These are phyloP conservation scores for Meandrusa payeni DNA, from an alignment of 2,888 invertebrate species.

Conservation along the genomic window DNA sequence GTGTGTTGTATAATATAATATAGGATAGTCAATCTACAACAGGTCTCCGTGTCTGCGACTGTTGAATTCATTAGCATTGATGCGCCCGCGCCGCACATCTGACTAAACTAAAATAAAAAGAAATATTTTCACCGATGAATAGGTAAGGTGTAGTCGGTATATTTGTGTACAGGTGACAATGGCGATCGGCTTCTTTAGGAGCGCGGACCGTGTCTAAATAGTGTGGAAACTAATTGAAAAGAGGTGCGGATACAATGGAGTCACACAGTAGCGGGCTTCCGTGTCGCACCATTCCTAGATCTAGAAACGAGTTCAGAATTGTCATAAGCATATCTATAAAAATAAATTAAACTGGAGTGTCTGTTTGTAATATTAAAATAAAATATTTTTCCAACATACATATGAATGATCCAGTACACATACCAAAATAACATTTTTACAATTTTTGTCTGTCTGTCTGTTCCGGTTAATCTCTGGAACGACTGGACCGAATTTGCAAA, in stretches of 20 bases:
- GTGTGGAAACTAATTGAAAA: slow-evolving; percentile 63
- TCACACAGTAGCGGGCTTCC: slow-evolving; percentile 76
- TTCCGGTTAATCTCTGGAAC: too few relatives aligned
- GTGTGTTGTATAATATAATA: too few relatives aligned
- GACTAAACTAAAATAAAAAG: slow-evolving; percentile 24
- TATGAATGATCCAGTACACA: too few relatives aligned
- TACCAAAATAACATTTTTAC: too few relatives aligned
- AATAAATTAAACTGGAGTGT: too few relatives aligned
- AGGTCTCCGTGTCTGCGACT: background rate
- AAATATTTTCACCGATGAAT: slow-evolving; percentile 23
- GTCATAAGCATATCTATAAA: slow-evolving; percentile 4
- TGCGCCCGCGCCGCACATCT: slow-evolving; percentile 13
- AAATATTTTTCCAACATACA: too few relatives aligned
- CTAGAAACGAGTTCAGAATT: slow-evolving; percentile 39
- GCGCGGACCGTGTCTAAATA: slow-evolving; percentile 53
- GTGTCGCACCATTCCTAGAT: slow-evolving; percentile 43
- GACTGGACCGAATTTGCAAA: too few relatives aligned
- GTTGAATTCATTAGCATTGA: slow-evolving; percentile 15
- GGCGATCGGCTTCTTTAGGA: slow-evolving; percentile 54
- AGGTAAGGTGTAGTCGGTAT: slow-evolving; percentile 29
- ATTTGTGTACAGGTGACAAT: slow-evolving; percentile 54
- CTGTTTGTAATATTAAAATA: too few relatives aligned
- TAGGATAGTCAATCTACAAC: background rate
- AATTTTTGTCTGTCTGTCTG: too few relatives aligned
- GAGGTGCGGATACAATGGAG: slow-evolving; percentile 53